A percentile compares a stretch with the other conserved stretches of the same genome.
Conservation (phyloP, 1,140 invertebrate species). For the Propsilocerus akamusi region DNA sequence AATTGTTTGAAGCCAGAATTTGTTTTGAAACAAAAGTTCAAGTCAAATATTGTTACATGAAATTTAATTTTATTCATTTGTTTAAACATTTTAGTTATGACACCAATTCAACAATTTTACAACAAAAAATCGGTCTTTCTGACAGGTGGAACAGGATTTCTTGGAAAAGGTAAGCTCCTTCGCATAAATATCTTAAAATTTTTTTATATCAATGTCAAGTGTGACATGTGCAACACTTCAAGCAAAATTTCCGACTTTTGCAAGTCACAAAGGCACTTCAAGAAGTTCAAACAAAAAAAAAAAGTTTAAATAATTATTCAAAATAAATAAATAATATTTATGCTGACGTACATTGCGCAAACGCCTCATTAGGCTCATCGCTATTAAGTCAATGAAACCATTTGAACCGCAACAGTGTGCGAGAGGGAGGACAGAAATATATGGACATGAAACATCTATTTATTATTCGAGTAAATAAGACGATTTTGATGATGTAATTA, state of each 20-base stretch:
- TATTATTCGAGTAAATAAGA: no score
- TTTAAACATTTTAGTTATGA: constrained; percentile 13
- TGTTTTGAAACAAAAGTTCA: not conserved
- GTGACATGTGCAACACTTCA: not conserved
- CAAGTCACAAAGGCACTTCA: not conserved
- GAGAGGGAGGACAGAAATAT: no score
- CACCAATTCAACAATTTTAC: constrained; percentile 38
- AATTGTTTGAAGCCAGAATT: not conserved
- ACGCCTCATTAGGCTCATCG: no score
- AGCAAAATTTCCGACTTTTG: not conserved
- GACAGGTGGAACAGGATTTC: constrained; percentile 56
- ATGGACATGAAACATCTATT: no score
- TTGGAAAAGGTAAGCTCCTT: constrained; percentile 43
- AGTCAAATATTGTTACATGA: not conserved
- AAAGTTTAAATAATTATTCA: not conserved
- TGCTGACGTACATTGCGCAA: no score
- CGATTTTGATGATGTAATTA: no score
- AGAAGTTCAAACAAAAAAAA: not conserved
- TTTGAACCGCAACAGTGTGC: no score
- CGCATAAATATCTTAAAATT: not conserved
- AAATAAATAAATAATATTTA: not conserved
- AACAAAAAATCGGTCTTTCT: constrained; percentile 41
- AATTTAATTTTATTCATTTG: constrained; percentile 6
- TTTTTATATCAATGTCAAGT: not conserved
- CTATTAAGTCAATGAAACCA: no score